Percentiles rank a stretch among this genome's conserved stretches.
phyloP scores from a whole-genome alignment of 2,888 invertebrate species.

The Hetaerina titia region DNA sequence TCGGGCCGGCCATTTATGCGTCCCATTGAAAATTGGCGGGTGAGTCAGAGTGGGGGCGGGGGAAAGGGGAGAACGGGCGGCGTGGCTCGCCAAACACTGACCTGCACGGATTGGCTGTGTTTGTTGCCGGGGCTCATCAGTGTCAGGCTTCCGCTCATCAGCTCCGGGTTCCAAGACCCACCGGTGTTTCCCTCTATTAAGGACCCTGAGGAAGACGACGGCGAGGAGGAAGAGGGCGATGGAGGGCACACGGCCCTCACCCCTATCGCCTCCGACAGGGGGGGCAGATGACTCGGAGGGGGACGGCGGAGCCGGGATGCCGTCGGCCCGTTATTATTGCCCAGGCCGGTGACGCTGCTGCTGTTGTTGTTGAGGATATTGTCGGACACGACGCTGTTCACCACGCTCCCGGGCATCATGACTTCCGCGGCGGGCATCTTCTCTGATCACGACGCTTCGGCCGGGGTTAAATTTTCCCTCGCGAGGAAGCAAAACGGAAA shows the following conservation, averaged over 20 bases:
- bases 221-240: neutral
- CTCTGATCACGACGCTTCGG: neutral
- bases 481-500: neutral
- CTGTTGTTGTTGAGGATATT: conserved; percentile 33
- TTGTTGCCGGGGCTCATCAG: conserved; percentile 80
- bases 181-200: conserved; percentile 69
- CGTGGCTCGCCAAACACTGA: neutral
- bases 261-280: neutral
- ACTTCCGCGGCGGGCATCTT: conserved; percentile 61
- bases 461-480: neutral
- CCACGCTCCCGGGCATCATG: conserved; percentile 16
- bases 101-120: conserved; percentile 80
- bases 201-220: neutral
- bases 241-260: neutral
- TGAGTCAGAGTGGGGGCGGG: neutral
- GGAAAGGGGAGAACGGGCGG: neutral
- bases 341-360: neutral
- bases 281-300: conserved; percentile 43
- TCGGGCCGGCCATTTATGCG: neutral
- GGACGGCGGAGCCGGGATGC: neutral
- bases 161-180: conserved; percentile 80
- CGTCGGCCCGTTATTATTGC: conserved; percentile 1
- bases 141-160: conserved; percentile 83
- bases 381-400: conserved; percentile 41
- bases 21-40: neutral